These are phyloP conservation scores for Coelopa pilipes DNA, from an alignment of 2,888 invertebrate species.

Conservation along the genomic window DNA sequence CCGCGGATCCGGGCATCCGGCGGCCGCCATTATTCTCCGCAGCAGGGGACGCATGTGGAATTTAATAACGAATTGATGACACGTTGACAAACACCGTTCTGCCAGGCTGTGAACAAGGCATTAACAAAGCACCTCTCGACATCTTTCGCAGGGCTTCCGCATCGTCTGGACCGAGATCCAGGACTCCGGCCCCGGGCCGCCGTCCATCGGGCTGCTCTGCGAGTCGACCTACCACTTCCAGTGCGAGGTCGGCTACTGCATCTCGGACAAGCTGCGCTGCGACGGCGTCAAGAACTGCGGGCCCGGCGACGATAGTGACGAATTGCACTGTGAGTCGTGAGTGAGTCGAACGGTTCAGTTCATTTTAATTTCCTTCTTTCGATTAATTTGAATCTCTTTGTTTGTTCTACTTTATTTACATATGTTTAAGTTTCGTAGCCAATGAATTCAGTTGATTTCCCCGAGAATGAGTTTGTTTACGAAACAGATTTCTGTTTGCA, in stretches of 20 bases:
- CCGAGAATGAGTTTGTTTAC: slow-evolving; percentile 30
- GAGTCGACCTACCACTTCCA: slow-evolving; percentile 76
- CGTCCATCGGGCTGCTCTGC: slow-evolving; percentile 65
- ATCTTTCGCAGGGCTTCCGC: slow-evolving; percentile 78
- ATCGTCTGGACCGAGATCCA: slow-evolving; percentile 95
- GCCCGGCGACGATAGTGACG: slow-evolving; percentile 68
- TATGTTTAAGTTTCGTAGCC: slow-evolving; percentile 40
- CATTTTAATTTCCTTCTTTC: slow-evolving; percentile 60
- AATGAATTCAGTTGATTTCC: slow-evolving; percentile 44
- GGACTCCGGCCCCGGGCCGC: slow-evolving; percentile 70
- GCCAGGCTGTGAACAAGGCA: too few relatives aligned
- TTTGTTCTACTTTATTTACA: slow-evolving; percentile 32
- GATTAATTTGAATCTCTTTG: slow-evolving; percentile 45
- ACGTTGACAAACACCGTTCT: too few relatives aligned
- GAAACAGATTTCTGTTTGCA: slow-evolving; percentile 15
- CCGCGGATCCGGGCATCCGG: too few relatives aligned
- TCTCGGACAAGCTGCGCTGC: slow-evolving; percentile 80
- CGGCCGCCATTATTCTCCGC: too few relatives aligned
- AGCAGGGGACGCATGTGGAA: too few relatives aligned
- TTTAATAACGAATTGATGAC: too few relatives aligned
- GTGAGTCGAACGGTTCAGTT: slow-evolving; percentile 70
- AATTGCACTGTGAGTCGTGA: slow-evolving; percentile 69
- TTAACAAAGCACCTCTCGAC: not conserved
- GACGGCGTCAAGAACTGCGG: slow-evolving; percentile 84
- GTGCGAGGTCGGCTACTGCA: slow-evolving; percentile 82